These are phyloP conservation scores for Lutraria lutraria DNA, from an alignment of 2,888 invertebrate genomes.

Conservation along the genomic window DNA sequence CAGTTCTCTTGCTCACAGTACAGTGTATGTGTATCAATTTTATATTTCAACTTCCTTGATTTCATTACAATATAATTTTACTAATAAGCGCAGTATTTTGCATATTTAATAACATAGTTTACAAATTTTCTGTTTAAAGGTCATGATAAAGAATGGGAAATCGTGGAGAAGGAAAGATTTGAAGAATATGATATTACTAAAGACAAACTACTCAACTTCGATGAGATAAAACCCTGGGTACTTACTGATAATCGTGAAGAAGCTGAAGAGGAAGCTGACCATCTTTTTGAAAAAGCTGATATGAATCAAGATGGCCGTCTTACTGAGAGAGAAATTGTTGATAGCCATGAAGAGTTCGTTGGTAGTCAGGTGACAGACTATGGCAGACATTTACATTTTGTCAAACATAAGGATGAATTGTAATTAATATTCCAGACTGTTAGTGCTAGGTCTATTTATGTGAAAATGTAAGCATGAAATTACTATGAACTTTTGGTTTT, in stretches of 20 bases:
- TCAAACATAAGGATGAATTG: conserved; percentile 68
- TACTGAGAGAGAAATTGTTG: conserved; percentile 95
- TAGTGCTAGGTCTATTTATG: not conserved
- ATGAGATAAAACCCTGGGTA: conserved; percentile 95
- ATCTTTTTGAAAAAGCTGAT: conserved; percentile 90
- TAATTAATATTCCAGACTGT: conserved; percentile 32
- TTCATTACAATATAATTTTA: not conserved
- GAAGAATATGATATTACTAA: conserved; percentile 91
- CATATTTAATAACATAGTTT: not conserved
- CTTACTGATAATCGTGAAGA: conserved; percentile 94
- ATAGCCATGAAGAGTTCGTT: conserved; percentile 98
- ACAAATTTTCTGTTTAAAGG: conserved; percentile 60
- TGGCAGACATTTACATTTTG: conserved; percentile 98
- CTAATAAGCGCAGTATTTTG: not conserved
- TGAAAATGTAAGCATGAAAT: not conserved
- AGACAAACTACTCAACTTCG: conserved; percentile 92
- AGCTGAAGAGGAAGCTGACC: conserved; percentile 95
- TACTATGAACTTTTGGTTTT: not conserved
- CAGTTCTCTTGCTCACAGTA: no score
- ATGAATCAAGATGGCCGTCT: conserved; percentile 91
- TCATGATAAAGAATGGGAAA: conserved; percentile 75
- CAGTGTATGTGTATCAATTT: no score
- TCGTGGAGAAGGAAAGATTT: conserved; percentile 82
- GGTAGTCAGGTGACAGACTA: conserved; percentile 99
- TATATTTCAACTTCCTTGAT: no score